These are phyloP conservation scores for Stenichneumon culpator DNA, from an alignment of 2,888 invertebrate species.

Conservation along the genomic window DNA sequence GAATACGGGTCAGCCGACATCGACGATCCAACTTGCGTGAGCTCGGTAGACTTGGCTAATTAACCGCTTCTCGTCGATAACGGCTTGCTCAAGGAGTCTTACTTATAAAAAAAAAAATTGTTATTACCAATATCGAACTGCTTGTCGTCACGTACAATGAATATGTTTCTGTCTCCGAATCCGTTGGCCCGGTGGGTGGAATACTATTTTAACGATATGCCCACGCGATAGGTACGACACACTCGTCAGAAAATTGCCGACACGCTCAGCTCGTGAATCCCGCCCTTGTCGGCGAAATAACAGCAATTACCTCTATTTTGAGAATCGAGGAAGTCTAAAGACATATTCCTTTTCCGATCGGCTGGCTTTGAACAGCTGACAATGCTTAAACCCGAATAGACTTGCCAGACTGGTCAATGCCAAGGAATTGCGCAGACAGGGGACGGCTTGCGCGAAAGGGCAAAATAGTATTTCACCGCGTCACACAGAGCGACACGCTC, in stretches of 20 bases:
- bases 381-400: slow-evolving; percentile 34
- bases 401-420: neutral
- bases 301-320: slow-evolving; percentile 35
- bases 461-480: neutral
- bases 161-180: slow-evolving; percentile 16
- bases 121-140: no score
- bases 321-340: slow-evolving; percentile 54
- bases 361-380: slow-evolving; percentile 31
- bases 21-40: slow-evolving; percentile 19
- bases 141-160: slow-evolving; percentile 24
- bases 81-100: slow-evolving; percentile 16
- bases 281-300: neutral
- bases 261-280: neutral
- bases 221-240: neutral
- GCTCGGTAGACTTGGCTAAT: slow-evolving; percentile 39
- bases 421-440: slow-evolving; percentile 20
- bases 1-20: slow-evolving; percentile 47
- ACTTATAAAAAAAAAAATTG: neutral
- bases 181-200: slow-evolving; percentile 49
- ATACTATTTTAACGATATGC: slow-evolving; percentile 53
- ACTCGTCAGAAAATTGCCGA: slow-evolving; percentile 15
- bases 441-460: neutral
- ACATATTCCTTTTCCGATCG: slow-evolving; percentile 47
- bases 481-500: neutral
- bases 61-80: slow-evolving; percentile 28